Evolutionary conservation across 2,113 vertebrate species (phyloP).

Genomic region (Rhynchomys soricoides): DNA sequence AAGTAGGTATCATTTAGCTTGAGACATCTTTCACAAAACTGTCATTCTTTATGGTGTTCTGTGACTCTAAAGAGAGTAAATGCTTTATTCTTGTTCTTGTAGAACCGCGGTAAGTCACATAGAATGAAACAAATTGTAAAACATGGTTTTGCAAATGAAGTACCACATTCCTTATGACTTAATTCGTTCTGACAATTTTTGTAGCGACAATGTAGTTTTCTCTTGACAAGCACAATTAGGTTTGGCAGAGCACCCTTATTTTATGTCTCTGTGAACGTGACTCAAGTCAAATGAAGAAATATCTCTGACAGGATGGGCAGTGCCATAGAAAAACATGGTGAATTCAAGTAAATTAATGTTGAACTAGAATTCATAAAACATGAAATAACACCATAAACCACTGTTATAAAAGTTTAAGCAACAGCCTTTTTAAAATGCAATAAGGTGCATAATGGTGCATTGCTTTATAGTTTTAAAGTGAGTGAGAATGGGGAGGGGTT

Average conservation of each 20-base stretch:
- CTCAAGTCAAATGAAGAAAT: neutral
- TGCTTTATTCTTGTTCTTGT: slow-evolving; percentile 24
- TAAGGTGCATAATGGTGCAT: neutral
- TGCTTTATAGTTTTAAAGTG: neutral
- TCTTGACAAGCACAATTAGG: slow-evolving; percentile 83
- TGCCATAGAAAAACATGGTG: slow-evolving; percentile 32
- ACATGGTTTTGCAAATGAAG: slow-evolving; percentile 79
- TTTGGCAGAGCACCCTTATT: slow-evolving; percentile 66
- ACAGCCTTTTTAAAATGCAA: slow-evolving; percentile 42
- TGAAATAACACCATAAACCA: slow-evolving; percentile 63
- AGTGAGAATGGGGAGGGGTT: neutral
- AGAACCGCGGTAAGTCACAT: slow-evolving; percentile 64
- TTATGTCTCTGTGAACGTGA: slow-evolving; percentile 69
- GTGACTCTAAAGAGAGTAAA: slow-evolving; percentile 67
- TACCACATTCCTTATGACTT: slow-evolving; percentile 78
- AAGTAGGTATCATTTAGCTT: slow-evolving; percentile 71
- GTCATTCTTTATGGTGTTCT: slow-evolving; percentile 57
- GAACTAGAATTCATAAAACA: slow-evolving; percentile 75
- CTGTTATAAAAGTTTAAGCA: slow-evolving; percentile 59
- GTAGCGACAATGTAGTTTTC: slow-evolving; percentile 75
- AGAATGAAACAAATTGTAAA: slow-evolving; percentile 79
- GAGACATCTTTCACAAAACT: slow-evolving; percentile 70
- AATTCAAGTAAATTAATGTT: slow-evolving; percentile 60
- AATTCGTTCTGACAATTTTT: slow-evolving; percentile 81
- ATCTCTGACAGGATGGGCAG: slow-evolving; percentile 44